Base-by-base conservation (phyloP, 1,140 invertebrate species). In the Aphis gossypii region DNA sequence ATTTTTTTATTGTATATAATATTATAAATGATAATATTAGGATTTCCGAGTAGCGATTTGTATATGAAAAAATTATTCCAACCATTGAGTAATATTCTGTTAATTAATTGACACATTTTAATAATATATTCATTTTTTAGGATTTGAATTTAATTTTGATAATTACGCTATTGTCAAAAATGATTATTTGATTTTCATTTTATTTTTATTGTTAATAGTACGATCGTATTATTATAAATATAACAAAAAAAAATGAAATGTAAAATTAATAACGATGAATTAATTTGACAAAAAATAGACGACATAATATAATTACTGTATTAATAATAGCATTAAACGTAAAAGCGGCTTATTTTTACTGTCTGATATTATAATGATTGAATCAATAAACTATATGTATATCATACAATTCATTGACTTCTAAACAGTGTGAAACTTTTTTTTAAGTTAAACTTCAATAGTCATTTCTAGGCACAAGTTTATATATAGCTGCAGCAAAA, bases 301-400 rank as follows among this genome's bases (percentile, higher is more conserved):
- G 30, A 18, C 2, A n/a, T n/a, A 68, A 68, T 68, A n/a, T 68
- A 11, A 68, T 68, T 68, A 60, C 60, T 68, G 8, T 68, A 68
- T 30, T 68, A 76, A 30, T 76, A 30, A 68, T 30, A 76, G n/a
- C n/a, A 76, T 76, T 76, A 76, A 76, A 14, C 14, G n/a, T n/a
- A 76, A 76, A 76, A 76, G 30, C 30, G 5, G 60, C 60, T 76
- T 68, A 68, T n/a, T 76, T 35, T 76, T 30, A 9, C 30, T n/a
- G 30, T 76, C n/a, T 76, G 14, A n/a, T 51, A 20, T 51, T 11
- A 35, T 76, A 76, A n/a, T 18, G 11, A 76, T n/a, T 18, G 14
- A n/a, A 76, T 76, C 60, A n/a, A 68, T 68, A 68, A 68, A 68
- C 60, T 68, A 68, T 68, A 68, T 68, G 25, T 60, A 60, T 56